These are phyloP conservation scores for Rhaphigaster nebulosa DNA, from an alignment of 2,888 invertebrate genomes.

Conservation along the genomic window DNA sequence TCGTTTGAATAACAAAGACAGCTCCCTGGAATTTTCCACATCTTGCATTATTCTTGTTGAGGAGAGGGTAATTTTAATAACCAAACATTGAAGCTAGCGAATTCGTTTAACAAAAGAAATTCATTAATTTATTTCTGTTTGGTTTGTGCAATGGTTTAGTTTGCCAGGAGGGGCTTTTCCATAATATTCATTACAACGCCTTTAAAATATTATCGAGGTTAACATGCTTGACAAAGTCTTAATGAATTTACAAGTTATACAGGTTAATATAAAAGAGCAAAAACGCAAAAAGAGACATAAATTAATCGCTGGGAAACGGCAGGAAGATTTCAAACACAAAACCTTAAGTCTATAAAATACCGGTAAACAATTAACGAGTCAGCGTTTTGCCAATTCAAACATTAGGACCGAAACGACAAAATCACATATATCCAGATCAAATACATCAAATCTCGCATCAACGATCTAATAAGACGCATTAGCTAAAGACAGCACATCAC, in stretches of 20 bases:
- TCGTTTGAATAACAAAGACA: constrained; percentile 3
- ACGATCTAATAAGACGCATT: too few relatives aligned
- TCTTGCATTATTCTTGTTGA: neutral
- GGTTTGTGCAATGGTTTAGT: neutral
- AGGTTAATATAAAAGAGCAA: too few relatives aligned
- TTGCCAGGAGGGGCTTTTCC: neutral
- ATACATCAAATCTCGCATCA: too few relatives aligned
- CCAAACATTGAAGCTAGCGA: neutral
- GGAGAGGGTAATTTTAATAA: neutral
- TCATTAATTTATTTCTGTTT: neutral
- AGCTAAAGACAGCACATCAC: too few relatives aligned
- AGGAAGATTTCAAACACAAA: too few relatives aligned
- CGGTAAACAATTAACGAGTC: too few relatives aligned
- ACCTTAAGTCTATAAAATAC: too few relatives aligned
- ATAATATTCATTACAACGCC: neutral
- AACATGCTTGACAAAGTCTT: neutral
- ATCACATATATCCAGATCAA: too few relatives aligned
- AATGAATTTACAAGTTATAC: neutral
- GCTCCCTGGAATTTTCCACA: neutral
- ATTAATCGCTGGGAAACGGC: too few relatives aligned
- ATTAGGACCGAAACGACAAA: too few relatives aligned
- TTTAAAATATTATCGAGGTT: neutral
- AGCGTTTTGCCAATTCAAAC: too few relatives aligned
- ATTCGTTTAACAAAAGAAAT: neutral
- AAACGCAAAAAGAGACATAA: too few relatives aligned